A percentile compares a stretch with the other conserved stretches of the same genome.
phyloP scores from a whole-genome alignment of 2,797 vertebrate species.

The Oreochromis grahami region DNA sequence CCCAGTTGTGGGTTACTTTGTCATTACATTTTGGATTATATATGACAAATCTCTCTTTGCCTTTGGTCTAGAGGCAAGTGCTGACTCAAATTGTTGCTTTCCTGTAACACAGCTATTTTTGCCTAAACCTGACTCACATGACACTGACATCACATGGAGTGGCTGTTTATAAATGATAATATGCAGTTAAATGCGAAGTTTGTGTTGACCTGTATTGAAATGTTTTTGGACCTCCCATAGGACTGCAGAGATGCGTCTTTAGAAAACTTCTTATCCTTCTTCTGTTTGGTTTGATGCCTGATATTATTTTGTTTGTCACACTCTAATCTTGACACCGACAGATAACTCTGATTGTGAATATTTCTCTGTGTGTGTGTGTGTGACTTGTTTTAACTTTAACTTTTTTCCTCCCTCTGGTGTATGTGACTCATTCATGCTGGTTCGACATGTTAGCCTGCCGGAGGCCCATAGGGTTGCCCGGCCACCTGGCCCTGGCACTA shows the following conservation, averaged over 20 bases:
- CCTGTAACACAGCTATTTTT: constrained; percentile 16
- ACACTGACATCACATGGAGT: neutral
- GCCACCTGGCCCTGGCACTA: constrained; percentile 58
- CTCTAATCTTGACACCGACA: neutral
- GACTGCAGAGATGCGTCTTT: neutral
- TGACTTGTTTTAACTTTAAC: constrained; percentile 1
- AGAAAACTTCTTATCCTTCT: neutral
- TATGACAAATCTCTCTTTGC: neutral
- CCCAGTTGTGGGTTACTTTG: neutral
- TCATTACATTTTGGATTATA: neutral
- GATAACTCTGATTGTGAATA: neutral
- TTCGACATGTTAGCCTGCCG: constrained; percentile 43
- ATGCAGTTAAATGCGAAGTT: neutral
- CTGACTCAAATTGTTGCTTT: constrained; percentile 13
- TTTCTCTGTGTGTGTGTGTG: neutral
- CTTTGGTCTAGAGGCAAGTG: neutral
- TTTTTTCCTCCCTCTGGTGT: neutral
- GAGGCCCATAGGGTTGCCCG: constrained; percentile 24
- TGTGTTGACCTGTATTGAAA: neutral
- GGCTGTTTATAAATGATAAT: neutral
- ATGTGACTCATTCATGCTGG: constrained; percentile 42
- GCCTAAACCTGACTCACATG: constrained; percentile 6
- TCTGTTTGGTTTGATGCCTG: neutral
- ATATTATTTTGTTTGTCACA: neutral
- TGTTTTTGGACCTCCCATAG: neutral